Conservation (phyloP, 2,113 vertebrate species). For the Smithornis capensis region DNA sequence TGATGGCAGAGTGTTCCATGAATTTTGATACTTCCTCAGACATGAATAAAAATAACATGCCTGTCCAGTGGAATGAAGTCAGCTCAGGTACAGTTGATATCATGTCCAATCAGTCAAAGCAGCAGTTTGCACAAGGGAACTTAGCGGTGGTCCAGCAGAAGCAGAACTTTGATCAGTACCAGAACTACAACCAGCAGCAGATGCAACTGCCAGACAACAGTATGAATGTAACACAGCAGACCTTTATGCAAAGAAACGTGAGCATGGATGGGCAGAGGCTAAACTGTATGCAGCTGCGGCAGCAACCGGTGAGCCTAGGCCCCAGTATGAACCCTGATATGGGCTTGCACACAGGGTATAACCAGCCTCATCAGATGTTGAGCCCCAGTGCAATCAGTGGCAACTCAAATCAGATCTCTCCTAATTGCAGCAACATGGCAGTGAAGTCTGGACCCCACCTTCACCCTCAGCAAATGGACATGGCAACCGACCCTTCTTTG, state of each 20-base stretch:
- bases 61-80: constrained; percentile 98
- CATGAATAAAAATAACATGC: constrained; percentile 90
- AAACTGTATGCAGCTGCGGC: constrained; percentile 76
- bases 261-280: constrained; percentile 75
- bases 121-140: constrained; percentile 78
- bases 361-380: constrained; percentile 76
- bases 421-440: constrained; percentile 69
- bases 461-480: constrained; percentile 70
- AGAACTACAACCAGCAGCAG: constrained; percentile 81
- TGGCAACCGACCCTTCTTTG: constrained; percentile 3
- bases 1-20: constrained; percentile 75
- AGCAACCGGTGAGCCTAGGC: constrained; percentile 70
- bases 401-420: constrained; percentile 71
- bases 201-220: constrained; percentile 75
- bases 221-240: constrained; percentile 67
- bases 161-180: constrained; percentile 82
- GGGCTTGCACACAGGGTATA: constrained; percentile 76
- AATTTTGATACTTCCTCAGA: constrained; percentile 69
- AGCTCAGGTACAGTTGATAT: constrained; percentile 92
- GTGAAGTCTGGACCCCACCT: constrained; percentile 60
- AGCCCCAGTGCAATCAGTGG: constrained; percentile 66
- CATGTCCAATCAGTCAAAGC: constrained; percentile 77
- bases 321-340: constrained; percentile 61
- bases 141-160: constrained; percentile 85
- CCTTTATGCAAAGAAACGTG: constrained; percentile 70